Evolutionary conservation across 2,888 invertebrate genomes (phyloP), one percentile per base, ranked within the genome.

Genomic region (Caenorhabditis drosophilae): DNA sequence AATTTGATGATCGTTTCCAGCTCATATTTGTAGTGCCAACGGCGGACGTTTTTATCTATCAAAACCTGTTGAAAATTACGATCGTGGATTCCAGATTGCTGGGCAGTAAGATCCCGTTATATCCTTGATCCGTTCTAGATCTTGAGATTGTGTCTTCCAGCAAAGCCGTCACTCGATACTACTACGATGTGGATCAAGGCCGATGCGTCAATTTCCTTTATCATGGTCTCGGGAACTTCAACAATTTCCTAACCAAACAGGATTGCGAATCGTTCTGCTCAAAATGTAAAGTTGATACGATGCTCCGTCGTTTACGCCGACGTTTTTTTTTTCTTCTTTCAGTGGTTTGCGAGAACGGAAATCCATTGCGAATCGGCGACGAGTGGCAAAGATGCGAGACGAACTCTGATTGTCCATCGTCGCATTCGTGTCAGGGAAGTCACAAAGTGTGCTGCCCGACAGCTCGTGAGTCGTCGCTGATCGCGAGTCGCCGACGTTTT

Each of bases 361-460:
- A 78, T 25, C 80, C 80, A 2, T 56, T 80, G 12, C 54, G 78
- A 18, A 79, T 79, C 26, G 80, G 78, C 1, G 80, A 79, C 20
- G 79, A 80, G 51, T 77, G 77, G 77, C 80, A 80, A 50, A 54
- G 78, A 6, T 81, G 81, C 55, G 75, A 78, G 49, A 68, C 70
- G 11, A 72, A 71, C 48, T 64, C 53, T 42, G 77, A 78, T 41
- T 80, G 80, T 53, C 80, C 80, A 2, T 58, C 72, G 7, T 68
- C 70, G 1, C 80, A 80, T 55, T 56, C 71, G 4, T 80, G 80
- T 47, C 75, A 80, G 38, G 60, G 70, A 41, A 66, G 62, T 7
- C 79, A 82, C 49, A 78, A 73, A 62, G 81, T 81, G 12, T 81
- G 81, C 68, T 81, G 81, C 46, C 81, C 80, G 1, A 79, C 78